A percentile compares a stretch with the other conserved stretches of the same genome.
Evolutionary conservation across 2,888 invertebrate genomes (phyloP).

Genomic region (Drosophila koepferae): DNA sequence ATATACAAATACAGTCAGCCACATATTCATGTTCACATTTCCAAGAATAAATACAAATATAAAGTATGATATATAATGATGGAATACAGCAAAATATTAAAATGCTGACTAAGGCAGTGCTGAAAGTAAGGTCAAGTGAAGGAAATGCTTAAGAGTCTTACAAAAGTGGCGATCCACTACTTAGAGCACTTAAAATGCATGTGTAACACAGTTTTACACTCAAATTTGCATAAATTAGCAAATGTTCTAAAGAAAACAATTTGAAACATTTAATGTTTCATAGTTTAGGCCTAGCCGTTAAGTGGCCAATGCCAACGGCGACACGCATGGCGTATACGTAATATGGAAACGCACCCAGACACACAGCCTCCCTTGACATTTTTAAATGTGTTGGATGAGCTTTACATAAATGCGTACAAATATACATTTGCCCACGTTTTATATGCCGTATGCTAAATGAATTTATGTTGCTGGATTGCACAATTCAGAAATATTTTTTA

Average conservation of each 20-base stretch:
- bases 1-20: slow-evolving; percentile 14
- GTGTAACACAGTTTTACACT: slow-evolving; percentile 3
- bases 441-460: slow-evolving; percentile 18
- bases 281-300: slow-evolving; percentile 34
- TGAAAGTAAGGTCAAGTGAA: slow-evolving; percentile 52
- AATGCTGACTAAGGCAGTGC: slow-evolving; percentile 50
- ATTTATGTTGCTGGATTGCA: slow-evolving; percentile 49
- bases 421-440: slow-evolving; percentile 4
- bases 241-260: slow-evolving; percentile 20
- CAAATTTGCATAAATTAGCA: slow-evolving; percentile 27
- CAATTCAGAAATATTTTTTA: slow-evolving; percentile 54
- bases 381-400: slow-evolving; percentile 34
- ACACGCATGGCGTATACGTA: slow-evolving; percentile 71
- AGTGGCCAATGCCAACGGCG: slow-evolving; percentile 60
- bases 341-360: slow-evolving; percentile 47
- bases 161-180: background rate
- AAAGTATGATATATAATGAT: slow-evolving; percentile 9
- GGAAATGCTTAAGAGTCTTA: slow-evolving; percentile 21
- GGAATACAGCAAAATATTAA: slow-evolving; percentile 30
- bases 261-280: slow-evolving; percentile 13
- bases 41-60: slow-evolving; percentile 52
- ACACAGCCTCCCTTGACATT: slow-evolving; percentile 66
- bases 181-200: slow-evolving; percentile 33
- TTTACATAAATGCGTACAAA: slow-evolving; percentile 22
- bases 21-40: slow-evolving; percentile 37